Conservation (phyloP, 2,797 vertebrate genomes). For the Urocyon cinereoargenteus region DNA sequence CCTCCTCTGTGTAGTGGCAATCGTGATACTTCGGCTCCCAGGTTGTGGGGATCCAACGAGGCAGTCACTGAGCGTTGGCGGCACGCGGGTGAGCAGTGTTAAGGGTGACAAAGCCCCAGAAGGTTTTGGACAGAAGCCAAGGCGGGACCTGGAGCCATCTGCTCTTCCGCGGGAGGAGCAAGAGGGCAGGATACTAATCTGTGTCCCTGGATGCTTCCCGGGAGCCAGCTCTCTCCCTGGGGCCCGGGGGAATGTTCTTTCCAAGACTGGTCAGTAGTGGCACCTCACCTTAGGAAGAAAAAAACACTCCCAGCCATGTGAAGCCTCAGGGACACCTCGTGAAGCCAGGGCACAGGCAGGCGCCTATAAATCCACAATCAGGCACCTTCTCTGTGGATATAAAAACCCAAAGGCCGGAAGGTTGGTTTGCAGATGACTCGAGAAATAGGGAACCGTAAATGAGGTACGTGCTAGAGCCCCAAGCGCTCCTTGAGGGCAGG, state of each 20-base stretch:
- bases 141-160: not conserved
- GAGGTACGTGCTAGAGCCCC: fast-evolving
- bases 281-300: not conserved
- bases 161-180: not conserved
- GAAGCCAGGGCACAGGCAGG: not conserved
- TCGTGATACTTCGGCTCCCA: not conserved
- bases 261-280: not conserved
- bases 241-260: not conserved
- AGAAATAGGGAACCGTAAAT: not conserved
- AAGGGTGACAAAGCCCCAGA: not conserved
- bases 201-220: fast-evolving
- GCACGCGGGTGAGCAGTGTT: not conserved
- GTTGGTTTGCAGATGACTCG: too few species aligned
- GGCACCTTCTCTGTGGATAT: not conserved
- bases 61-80: fast-evolving
- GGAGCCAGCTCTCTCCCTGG: not conserved
- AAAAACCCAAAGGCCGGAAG: not conserved
- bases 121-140: not conserved
- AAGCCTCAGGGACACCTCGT: not conserved
- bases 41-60: not conserved
- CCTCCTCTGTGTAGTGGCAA: not conserved
- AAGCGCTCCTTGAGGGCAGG: not conserved
- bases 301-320: not conserved
- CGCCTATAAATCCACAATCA: not conserved
- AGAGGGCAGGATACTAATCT: fast-evolving